Percentiles rank a stretch among this genome's conserved stretches.
Conservation (phyloP, 2,113 vertebrate species). For the Chaetura pelagica region DNA sequence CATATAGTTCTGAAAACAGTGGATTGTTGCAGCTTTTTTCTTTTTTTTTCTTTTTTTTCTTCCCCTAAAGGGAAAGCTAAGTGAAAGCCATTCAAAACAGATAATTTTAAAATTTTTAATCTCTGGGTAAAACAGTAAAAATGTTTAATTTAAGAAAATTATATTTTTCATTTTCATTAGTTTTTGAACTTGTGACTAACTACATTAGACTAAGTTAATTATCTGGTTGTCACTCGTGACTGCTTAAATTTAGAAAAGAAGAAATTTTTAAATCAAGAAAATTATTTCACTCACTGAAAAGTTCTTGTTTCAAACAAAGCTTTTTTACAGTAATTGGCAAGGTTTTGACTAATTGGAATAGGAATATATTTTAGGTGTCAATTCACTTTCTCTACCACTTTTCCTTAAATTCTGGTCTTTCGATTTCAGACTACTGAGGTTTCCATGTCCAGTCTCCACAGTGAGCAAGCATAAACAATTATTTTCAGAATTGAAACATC, state of each 20-base stretch:
- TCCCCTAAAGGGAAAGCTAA: not conserved
- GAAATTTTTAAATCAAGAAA: not conserved
- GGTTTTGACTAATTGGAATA: not conserved
- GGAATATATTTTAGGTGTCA: not conserved
- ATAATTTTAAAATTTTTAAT: not conserved
- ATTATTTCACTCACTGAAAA: not conserved
- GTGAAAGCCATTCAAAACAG: not conserved
- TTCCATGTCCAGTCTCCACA: not conserved
- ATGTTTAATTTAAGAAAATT: not conserved
- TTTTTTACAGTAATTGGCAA: not conserved
- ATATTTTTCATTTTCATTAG: not conserved
- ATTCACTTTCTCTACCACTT: not conserved
- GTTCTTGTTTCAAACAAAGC: not conserved
- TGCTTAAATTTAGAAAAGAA: not conserved
- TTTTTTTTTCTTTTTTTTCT: not conserved
- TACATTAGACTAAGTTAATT: not conserved
- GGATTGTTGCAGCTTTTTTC: not conserved
- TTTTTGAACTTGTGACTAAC: not conserved
- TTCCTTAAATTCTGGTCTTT: not conserved
- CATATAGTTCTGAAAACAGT: not conserved
- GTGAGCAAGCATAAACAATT: not conserved
- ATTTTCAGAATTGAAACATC: not conserved
- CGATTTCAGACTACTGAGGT: not conserved
- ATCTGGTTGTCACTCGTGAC: not conserved
- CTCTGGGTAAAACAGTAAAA: accelerated